A percentile compares a stretch with the other conserved stretches of the same genome.
phyloP scores from a whole-genome alignment of 2,888 invertebrate species.

The Plutella xylostella region DNA sequence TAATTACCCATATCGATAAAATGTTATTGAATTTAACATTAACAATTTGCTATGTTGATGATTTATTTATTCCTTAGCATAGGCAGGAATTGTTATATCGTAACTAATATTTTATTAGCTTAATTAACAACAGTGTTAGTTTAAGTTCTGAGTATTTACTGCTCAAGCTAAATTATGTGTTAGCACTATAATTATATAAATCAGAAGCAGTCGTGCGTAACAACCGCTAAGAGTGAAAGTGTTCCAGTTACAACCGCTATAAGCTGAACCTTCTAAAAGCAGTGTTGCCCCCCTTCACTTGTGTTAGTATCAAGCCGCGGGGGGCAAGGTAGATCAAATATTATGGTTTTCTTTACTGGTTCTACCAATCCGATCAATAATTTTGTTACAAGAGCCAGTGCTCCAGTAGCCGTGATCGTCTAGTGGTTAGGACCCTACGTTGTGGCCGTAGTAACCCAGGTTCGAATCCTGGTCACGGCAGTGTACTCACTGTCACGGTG shows the following conservation, averaged over 20 bases:
- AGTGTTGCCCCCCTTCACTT: conserved; percentile 10
- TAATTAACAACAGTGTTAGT: no score
- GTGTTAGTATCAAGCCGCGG: conserved; percentile 6
- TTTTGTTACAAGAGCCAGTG: conserved; percentile 22
- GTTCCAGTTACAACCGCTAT: conserved; percentile 9
- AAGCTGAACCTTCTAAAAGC: conserved; percentile 9
- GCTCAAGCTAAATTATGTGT: no score
- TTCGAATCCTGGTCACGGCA: conserved; percentile 81
- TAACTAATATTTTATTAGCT: no score
- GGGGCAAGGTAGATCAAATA: conserved; percentile 15
- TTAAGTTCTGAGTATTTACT: no score
- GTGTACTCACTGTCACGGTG: conserved; percentile 25
- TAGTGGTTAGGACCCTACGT: conserved; percentile 80
- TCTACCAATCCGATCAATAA: no score
- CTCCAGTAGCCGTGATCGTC: conserved; percentile 75
- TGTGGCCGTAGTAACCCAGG: conserved; percentile 83
- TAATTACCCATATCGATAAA: no score
- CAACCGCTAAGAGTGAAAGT: conserved; percentile 19
- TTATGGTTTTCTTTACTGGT: conserved; percentile 5
- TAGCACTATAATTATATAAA: conserved; percentile 26
- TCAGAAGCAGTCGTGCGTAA: conserved; percentile 20
- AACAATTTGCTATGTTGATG: no score
- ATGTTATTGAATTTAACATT: no score
- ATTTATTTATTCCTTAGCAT: no score
- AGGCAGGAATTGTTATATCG: no score